A percentile compares a stretch with the other conserved stretches of the same genome.
Conservation (phyloP, 1,140 invertebrate genomes). For the Copidosoma floridanum region DNA sequence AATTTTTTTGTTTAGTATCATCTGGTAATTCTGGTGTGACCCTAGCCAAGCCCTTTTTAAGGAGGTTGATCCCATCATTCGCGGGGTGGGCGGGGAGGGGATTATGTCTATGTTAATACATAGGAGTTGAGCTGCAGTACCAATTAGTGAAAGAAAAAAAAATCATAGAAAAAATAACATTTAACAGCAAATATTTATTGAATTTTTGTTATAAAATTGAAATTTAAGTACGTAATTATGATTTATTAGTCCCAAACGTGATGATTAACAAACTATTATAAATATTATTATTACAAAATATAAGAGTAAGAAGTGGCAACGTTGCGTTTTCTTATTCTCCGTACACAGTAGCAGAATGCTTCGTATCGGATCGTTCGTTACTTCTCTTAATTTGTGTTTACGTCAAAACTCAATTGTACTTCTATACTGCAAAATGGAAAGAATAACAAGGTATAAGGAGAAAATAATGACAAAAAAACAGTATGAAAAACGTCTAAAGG, state of each 20-base stretch:
- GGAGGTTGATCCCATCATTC: no score
- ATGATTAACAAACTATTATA: neutral
- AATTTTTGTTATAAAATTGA: neutral
- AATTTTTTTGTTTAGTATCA: no score
- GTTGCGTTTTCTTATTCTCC: neutral
- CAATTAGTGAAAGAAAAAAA: neutral
- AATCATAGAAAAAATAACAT: neutral
- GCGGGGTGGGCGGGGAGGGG: no score
- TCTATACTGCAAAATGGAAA: neutral
- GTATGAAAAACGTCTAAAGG: neutral
- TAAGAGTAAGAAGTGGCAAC: neutral
- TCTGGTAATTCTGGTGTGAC: no score
- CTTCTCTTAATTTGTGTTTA: no score
- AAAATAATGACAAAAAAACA: neutral
- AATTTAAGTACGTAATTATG: neutral
- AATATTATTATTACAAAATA: neutral
- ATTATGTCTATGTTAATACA: neutral
- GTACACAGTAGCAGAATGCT: neutral
- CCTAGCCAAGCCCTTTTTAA: no score
- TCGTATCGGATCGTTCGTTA: neutral
- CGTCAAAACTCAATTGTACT: neutral
- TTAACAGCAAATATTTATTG: neutral
- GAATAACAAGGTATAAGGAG: neutral
- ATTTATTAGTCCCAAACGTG: neutral
- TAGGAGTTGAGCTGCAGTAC: neutral